Base-by-base conservation (phyloP, 2,888 invertebrate genomes). In the Ypsolopha scabrella region DNA sequence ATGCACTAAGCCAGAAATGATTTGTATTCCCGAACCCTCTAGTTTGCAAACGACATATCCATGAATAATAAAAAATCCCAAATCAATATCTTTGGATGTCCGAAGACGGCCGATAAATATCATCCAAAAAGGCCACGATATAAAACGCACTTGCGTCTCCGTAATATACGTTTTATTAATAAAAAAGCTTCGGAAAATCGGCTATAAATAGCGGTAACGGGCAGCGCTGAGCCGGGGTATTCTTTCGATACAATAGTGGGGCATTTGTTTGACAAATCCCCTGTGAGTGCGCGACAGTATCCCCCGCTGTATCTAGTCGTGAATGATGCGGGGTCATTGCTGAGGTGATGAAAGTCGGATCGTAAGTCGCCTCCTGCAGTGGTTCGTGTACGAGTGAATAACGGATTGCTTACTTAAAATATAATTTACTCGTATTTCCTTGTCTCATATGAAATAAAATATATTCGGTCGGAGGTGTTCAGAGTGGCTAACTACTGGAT, bases 191-290 rank as follows among this genome's bases (percentile, higher is more conserved):
- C 64, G 67, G 71, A 63, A 70, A 85, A 85, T 85, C 80, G 70
- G 72, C 85, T 75, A 86, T 86, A 86, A 86, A 86, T 85, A 85
- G 79, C 80, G 75, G 60, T 83, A 85, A 86, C 74, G 80, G 75
- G 79, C 75, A 77, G 48, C 7, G 43, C 35, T 72, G 76, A 79
- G 75, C 72, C 70, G 78, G 51, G 75, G 79, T 72, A 80, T 81
- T 85, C 80, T 81, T 83, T 62, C 81, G 82, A 86, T 85, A 85
- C 83, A 83, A 69, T 41, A 65, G 70, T 64, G 62, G 67, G 67
- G 67, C 81, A 87, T 87, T 87, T 87, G 87, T 87, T 83, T 87
- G 86, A 86, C 85, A 87, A 87, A 87, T 87, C 87, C 85, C 70
- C 58, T 37, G 79, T 70, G 83, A 72, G 75, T 68, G 68, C 67